Evolutionary conservation across 2,113 vertebrate species (phyloP), one percentile per base, ranked within the genome.

Genomic region (Xiphorhynchus elegans): DNA sequence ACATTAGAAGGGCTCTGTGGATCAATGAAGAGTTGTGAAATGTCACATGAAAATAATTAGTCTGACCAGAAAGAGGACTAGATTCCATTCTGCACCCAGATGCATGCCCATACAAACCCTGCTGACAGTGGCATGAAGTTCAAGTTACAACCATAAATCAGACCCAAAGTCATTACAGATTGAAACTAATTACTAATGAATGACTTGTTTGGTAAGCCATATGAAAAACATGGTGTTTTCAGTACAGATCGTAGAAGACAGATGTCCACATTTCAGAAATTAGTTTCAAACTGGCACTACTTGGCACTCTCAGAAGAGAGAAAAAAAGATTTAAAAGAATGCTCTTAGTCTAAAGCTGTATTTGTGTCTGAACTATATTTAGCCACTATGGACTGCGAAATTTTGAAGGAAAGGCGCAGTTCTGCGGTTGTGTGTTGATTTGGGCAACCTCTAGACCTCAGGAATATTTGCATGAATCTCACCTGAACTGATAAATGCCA

Each of bases 221-320:
- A 81, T 72, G 90, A 96, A 92, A 96, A 94, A 86, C n/a, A 79
- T 92, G 79, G 60, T 96, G 96, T 97, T 96, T 97, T 95, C 88
- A 94, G 95, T 78, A 88, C 88, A 87, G 73, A 93, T 93, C 64
- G 69, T 92, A 42, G 92, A 84, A 96, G 96, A 96, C 94, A 97
- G 95, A 93, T 95, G 95, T 84, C 92, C 93, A 90, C 76, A 89
- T 96, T 95, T 96, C 85, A 96, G 79, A 95, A 96, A 96, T 85
- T 92, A 40, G 76, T 96, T 96, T 60, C 76, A 94, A 94, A 94
- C 77, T 89, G 79, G 85, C 19, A 74, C 64, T 91, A 84, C 64
- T 96, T 94, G 92, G 90, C 90, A 84, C 46, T 79, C 74, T 60
- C 31, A 40, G 44, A 70, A 40, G 39, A 73, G 31, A 73, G 35